Conservation (phyloP, 2,113 vertebrate genomes). For the Dasypus novemcinctus region DNA sequence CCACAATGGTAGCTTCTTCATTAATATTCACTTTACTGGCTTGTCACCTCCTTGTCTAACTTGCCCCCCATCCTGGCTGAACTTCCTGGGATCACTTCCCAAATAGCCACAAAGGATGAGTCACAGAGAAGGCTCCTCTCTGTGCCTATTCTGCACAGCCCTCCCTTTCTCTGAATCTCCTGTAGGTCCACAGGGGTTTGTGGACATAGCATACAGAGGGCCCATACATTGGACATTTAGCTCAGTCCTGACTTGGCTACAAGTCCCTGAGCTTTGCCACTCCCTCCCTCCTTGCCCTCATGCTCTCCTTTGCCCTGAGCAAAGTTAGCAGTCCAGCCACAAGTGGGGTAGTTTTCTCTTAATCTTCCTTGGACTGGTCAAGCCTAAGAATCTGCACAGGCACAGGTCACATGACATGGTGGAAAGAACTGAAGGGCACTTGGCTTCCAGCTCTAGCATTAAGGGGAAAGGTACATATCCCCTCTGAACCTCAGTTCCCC, state of each 20-base stretch:
- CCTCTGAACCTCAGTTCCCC: background rate
- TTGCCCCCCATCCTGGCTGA: background rate
- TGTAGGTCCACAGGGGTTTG: background rate
- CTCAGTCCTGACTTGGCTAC: background rate
- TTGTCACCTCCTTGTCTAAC: background rate
- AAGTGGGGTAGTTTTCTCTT: background rate
- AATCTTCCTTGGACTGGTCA: background rate
- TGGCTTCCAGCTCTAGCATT: background rate
- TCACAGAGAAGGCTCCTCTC: background rate
- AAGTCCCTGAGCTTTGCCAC: background rate
- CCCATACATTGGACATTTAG: background rate
- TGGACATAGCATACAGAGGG: background rate
- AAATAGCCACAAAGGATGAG: background rate
- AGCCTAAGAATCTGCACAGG: too few species aligned
- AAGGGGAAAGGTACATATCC: background rate
- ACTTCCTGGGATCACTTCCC: background rate
- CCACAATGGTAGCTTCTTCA: background rate
- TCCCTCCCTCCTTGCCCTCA: too few species aligned
- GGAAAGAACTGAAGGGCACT: background rate
- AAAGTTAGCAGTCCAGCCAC: background rate
- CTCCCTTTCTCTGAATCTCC: background rate
- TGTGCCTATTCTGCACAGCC: background rate
- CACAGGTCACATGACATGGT: rapidly evolving
- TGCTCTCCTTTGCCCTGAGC: background rate
- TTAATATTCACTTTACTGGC: background rate